Base-by-base conservation (phyloP, 1,140 invertebrate genomes). In the Magallana gigas region DNA sequence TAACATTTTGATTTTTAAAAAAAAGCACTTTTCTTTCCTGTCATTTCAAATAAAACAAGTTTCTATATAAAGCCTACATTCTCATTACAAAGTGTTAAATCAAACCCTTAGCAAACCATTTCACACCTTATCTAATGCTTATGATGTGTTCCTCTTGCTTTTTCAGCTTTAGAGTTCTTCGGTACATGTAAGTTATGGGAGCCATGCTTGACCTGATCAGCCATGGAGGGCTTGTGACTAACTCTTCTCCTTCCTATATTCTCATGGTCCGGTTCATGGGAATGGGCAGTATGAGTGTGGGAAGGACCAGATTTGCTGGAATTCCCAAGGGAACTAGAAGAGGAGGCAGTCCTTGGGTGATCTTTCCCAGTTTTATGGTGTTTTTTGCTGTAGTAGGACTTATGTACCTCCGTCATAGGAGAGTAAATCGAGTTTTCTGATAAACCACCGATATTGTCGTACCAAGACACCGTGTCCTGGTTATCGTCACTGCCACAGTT, bases 401-500 rank as follows among this genome's bases (percentile, higher is more conserved):
- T 83, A 7, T 83, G 48, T 57, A 83, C 57, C 57, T 83, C 81
- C 18, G 16, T 56, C 81, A 83, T 83, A 57, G 81, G 81, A 58
- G 81, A 83, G 56, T 83, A 23, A 18, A 83, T 6, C 12, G 81
- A 83, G 48, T 58, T 57, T 8, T 57, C 81, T 14, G 81, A 57
- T 83, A 83, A 83, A 5, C 57, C 81, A 83, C 81, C 81, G 14
- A 83, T 58, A 57, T 83, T 83, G 81, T 83, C 81, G 57, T 83
- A 83, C 81, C 81, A 83, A 5, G 81, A 83, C 57, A 57, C 57
- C 9, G 81, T 83, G 57, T 83, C 81, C n/a, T 57, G 48, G n/a
- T 83, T 58, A 83, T 83, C 81, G 57, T 58, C 81, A 58, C 81
- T 83, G 7, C 18, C 81, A 83, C 81, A 57, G 57, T 83, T 83